Conservation (phyloP, 2,797 vertebrate genomes). For the Okamejei kenojei region DNA sequence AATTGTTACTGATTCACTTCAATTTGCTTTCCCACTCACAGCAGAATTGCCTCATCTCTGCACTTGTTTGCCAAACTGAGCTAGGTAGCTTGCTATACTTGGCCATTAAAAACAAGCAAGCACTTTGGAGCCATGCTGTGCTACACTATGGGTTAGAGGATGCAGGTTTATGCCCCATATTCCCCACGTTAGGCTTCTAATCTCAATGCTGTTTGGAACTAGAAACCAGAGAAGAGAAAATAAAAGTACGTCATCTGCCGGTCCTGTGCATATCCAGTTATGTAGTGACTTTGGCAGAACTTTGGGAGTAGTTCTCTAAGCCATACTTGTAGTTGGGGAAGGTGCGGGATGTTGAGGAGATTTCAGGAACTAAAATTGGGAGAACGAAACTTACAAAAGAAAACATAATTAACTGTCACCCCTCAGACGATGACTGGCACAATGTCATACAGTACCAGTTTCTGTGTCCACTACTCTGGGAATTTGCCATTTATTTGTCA, state of each 20-base stretch:
- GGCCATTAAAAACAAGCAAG: constrained; percentile 15
- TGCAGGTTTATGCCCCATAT: not conserved
- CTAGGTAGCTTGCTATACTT: not conserved
- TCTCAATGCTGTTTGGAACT: not conserved
- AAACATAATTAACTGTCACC: constrained; percentile 6
- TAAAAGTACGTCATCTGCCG: not conserved
- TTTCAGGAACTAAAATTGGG: constrained; percentile 26
- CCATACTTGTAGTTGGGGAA: not conserved
- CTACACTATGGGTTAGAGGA: not conserved
- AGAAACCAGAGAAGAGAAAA: constrained; percentile 4
- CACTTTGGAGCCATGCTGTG: not conserved
- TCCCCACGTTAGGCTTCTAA: not conserved
- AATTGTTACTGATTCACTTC: not conserved
- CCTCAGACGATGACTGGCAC: constrained; percentile 12
- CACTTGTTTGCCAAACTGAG: not conserved
- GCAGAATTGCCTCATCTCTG: not conserved
- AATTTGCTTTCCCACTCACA: constrained; percentile 14
- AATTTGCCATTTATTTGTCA: constrained; percentile 35
- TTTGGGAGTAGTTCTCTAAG: not conserved
- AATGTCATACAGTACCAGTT: constrained; percentile 26
- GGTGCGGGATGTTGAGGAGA: not conserved
- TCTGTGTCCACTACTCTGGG: constrained; percentile 32
- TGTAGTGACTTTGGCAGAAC: constrained; percentile 13
- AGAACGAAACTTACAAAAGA: constrained; percentile 18
- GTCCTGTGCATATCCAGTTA: not conserved